These are phyloP conservation scores for Teinopalpus imperialis DNA, from an alignment of 2,888 invertebrate genomes.

Conservation along the genomic window DNA sequence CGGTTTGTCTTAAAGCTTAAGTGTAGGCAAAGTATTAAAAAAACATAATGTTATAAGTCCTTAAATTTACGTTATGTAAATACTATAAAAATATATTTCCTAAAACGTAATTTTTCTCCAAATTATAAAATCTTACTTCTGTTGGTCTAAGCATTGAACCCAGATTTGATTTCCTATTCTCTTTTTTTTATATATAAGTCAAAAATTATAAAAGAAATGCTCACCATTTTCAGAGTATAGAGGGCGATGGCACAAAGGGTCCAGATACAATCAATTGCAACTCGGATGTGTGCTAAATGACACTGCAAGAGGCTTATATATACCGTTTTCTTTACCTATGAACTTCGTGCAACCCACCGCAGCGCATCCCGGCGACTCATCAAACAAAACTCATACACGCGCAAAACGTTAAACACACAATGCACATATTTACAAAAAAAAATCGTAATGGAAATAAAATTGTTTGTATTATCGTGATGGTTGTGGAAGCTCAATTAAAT, in stretches of 20 bases:
- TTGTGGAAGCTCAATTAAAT: slow-evolving; percentile 38
- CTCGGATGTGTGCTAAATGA: slow-evolving; percentile 68
- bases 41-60: no score
- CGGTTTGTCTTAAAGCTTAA: no score
- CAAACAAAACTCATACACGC: slow-evolving; percentile 32
- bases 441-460: slow-evolving; percentile 42
- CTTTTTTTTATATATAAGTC: no score
- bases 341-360: slow-evolving; percentile 70
- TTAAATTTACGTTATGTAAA: no score
- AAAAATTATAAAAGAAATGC: not conserved
- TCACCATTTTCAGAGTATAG: slow-evolving; percentile 44
- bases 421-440: slow-evolving; percentile 32
- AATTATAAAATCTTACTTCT: no score
- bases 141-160: no score
- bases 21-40: no score
- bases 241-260: slow-evolving; percentile 41
- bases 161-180: no score
- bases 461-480: slow-evolving; percentile 23
- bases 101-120: no score
- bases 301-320: slow-evolving; percentile 75
- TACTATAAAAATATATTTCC: no score
- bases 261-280: slow-evolving; percentile 59
- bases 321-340: slow-evolving; percentile 76
- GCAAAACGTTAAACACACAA: slow-evolving; percentile 33
- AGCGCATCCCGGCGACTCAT: slow-evolving; percentile 61